A percentile compares a stretch with the other conserved stretches of the same genome.
phyloP scores from a whole-genome alignment of 1,140 invertebrate species.

The Euglossa dilemma region DNA sequence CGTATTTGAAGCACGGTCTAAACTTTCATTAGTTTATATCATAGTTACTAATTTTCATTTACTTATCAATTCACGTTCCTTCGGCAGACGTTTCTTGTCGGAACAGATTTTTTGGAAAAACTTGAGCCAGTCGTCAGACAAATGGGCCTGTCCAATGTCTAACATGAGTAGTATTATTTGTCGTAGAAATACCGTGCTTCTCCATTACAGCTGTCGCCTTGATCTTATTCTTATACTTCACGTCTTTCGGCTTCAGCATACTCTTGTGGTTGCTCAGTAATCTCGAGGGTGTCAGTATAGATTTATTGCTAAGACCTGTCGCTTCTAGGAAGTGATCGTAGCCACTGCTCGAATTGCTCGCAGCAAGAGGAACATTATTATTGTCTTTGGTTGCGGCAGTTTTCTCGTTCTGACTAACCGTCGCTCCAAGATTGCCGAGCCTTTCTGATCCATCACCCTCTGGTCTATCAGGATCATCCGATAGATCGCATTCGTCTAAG shows the following conservation, averaged over 20 bases:
- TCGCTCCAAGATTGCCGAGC: slow-evolving; percentile 73
- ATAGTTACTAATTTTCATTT: neutral
- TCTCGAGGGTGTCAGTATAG: slow-evolving; percentile 88
- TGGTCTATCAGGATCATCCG: slow-evolving; percentile 84
- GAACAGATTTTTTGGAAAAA: slow-evolving; percentile 48
- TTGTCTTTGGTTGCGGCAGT: slow-evolving; percentile 68
- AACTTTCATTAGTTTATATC: neutral
- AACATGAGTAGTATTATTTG: slow-evolving; percentile 65
- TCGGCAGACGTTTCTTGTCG: neutral
- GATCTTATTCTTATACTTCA: slow-evolving; percentile 84
- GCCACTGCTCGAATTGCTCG: slow-evolving; percentile 63
- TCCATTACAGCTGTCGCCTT: slow-evolving; percentile 79
- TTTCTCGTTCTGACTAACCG: slow-evolving; percentile 58
- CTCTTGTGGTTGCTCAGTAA: slow-evolving; percentile 89
- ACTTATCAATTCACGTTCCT: neutral
- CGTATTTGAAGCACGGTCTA: neutral
- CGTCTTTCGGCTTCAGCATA: slow-evolving; percentile 90
- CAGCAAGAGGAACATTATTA: slow-evolving; percentile 60
- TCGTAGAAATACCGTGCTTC: slow-evolving; percentile 72
- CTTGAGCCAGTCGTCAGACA: slow-evolving; percentile 76
- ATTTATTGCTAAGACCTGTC: slow-evolving; percentile 91
- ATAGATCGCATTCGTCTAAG: slow-evolving; percentile 89
- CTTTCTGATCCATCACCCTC: slow-evolving; percentile 85
- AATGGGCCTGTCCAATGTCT: slow-evolving; percentile 83
- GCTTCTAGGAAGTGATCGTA: slow-evolving; percentile 90